Base-by-base conservation (phyloP, 2,797 vertebrate genomes). In the Lutjanus campechanus region DNA sequence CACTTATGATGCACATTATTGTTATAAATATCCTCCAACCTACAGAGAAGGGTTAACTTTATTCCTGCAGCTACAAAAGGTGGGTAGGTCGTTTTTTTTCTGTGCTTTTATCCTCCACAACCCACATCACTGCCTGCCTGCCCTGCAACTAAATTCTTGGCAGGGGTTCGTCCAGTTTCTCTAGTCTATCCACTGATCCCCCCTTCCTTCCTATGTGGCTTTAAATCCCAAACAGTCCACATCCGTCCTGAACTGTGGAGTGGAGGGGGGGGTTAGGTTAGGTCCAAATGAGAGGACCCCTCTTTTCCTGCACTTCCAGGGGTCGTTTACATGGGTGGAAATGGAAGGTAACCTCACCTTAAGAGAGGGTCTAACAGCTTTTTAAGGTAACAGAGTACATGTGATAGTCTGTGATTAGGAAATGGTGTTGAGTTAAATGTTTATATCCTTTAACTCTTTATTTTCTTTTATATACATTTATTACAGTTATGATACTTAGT, bases 161-260 rank as follows among this genome's bases (percentile, higher is more conserved):
- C 87, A 89, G 82, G 68, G 81, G 79, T 87, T 86, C 68, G 76
- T 87, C 87, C 89, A 86, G 91, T 92, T 93, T 92, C 89, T 92
- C 86, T 73, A 64, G 82, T 85, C 85, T 65, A 63, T 83, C 79
- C 88, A 58, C 88, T 83, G 90, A 91, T 76, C 81, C 67, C 60
- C 54, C 70, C 85, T 89, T 92, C 89, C 90, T 93, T 92, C 91
- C 88, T 89, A 89, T 88, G 85, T 67, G 90, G 88, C 86, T 95
- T 93, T 91, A 92, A 93, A 93, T 90, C 87, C 83, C 89, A 92
- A 94, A 93, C 91, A 91, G 87, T 88, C 86, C 88, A 91, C 92
- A 94, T 94, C 93, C 93, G 90, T 91, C 86, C 91, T 91, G 85
- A 77, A 81, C 82, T 67, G 66, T 53, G 22, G 19, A n/a, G 40